Evolutionary conservation across 2,113 vertebrate species (phyloP), one percentile per base, ranked within the genome.

Genomic region (Climacteris rufus): DNA sequence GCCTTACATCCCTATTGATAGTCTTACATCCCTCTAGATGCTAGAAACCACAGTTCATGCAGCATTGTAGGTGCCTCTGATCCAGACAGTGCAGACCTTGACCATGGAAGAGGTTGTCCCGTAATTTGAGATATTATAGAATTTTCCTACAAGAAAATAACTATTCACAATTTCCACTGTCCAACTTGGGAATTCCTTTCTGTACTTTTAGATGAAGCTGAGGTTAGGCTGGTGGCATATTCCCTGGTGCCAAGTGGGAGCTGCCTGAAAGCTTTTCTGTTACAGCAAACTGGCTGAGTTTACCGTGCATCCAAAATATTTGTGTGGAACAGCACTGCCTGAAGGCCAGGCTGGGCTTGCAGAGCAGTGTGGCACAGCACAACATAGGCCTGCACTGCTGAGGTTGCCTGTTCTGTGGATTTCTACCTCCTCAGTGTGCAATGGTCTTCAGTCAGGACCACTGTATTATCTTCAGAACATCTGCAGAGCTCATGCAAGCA

Each of bases 301-400:
- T 44, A 17, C 72, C 15, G 27, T 69, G 31, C 3, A 7, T 27
- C 11, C 24, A 31, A 19, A 31, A 74, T 8, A 11, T 65, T 16
- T 69, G 27, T 40, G 59, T 0, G 5, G 8, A 16, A 33, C 19
- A 63, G 0, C 17, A 13, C 6, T 40, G n/a, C 31, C 28, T 20
- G 31, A 56, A 63, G 45, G 45, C 16, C 50, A 61, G 49, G 17
- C 30, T 83, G 45, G 49, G 31, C 17, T 64, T 74, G 18, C 45
- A 91, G 65, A 78, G 23, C 17, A 53, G 19, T 0, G 1, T 1
- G 16, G 13, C 25, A 24, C 35, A 44, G 39, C 44, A 42, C 54
- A 65, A 14, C 47, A 71, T 0, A 2, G 49, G 18, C 4, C 33
- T n/a, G 28, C 44, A 28, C 20, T 70, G 39, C 56, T 77, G 19